Conservation (phyloP, 2,113 vertebrate genomes). For the Ctenomys sociabilis region DNA sequence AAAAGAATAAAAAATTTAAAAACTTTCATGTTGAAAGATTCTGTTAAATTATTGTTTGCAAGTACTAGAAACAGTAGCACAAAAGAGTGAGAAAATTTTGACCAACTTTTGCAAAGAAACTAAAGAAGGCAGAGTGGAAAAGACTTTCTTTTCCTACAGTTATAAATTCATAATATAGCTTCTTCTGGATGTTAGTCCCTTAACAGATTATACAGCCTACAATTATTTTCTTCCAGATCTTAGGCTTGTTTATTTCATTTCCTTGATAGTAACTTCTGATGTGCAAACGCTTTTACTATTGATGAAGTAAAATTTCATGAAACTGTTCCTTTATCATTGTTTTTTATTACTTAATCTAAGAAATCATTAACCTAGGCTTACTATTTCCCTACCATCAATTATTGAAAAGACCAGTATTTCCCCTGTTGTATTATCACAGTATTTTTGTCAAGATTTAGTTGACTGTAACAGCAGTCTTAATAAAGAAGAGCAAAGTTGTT, state of each 20-base stretch:
- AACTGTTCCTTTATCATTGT: not conserved
- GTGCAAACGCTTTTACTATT: not conserved
- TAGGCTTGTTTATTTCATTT: not conserved
- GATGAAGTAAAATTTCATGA: not conserved
- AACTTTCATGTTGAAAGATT: not conserved
- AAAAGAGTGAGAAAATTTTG: not conserved
- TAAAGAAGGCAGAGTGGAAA: not conserved
- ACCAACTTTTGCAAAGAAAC: not conserved
- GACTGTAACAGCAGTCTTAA: not conserved
- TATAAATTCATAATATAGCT: not conserved
- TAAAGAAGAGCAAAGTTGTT: not conserved
- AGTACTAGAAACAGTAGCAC: not conserved
- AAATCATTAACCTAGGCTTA: not conserved
- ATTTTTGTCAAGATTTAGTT: not conserved
- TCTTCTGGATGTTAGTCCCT: not conserved
- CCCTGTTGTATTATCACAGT: not conserved
- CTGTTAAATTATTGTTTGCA: not conserved
- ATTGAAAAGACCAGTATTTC: not conserved
- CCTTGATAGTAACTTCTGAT: not conserved
- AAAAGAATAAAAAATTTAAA: constrained; percentile 4
- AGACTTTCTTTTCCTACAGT: not conserved
- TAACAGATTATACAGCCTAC: not conserved
- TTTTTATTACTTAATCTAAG: constrained; percentile 1
- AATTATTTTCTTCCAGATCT: constrained; percentile 26
- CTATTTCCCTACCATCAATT: not conserved